phyloP scores from a whole-genome alignment of 92 coral and sea anemone genomes.

The Meandrina meandrites region DNA sequence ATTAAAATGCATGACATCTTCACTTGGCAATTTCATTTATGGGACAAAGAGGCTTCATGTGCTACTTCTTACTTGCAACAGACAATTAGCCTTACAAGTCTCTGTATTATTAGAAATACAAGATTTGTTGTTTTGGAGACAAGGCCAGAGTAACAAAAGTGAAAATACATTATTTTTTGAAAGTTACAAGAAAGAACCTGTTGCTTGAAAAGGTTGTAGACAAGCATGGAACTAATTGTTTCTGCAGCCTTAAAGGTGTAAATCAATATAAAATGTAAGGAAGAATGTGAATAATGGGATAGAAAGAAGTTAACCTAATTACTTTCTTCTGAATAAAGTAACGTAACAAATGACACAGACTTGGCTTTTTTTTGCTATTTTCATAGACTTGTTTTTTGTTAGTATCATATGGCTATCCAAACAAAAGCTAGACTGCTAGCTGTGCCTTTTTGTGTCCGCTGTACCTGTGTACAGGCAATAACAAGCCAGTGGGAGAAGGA shows the following conservation, averaged over 20 bases:
- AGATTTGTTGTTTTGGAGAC: neutral
- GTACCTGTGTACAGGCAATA: too few species aligned
- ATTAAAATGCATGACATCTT: neutral
- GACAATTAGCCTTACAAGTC: neutral
- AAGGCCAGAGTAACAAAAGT: neutral
- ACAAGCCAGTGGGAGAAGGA: too few species aligned
- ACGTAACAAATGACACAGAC: neutral
- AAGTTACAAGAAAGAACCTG: neutral
- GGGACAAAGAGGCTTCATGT: neutral
- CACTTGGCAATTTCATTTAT: neutral
- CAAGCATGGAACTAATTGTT: neutral
- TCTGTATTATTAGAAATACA: neutral
- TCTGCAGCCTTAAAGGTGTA: neutral
- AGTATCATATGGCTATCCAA: too few species aligned
- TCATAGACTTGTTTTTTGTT: too few species aligned
- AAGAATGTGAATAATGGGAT: neutral
- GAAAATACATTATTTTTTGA: neutral
- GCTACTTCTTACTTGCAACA: neutral
- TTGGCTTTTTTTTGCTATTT: neutral
- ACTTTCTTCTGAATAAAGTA: slow-evolving; percentile 11
- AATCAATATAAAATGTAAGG: neutral
- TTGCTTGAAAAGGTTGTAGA: neutral
- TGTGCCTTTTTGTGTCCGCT: too few species aligned
- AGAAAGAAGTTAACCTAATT: neutral
- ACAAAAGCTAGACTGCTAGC: too few species aligned